Evolutionary conservation across 2,888 invertebrate species (phyloP).

Genomic region (Parnassius glacialis): DNA sequence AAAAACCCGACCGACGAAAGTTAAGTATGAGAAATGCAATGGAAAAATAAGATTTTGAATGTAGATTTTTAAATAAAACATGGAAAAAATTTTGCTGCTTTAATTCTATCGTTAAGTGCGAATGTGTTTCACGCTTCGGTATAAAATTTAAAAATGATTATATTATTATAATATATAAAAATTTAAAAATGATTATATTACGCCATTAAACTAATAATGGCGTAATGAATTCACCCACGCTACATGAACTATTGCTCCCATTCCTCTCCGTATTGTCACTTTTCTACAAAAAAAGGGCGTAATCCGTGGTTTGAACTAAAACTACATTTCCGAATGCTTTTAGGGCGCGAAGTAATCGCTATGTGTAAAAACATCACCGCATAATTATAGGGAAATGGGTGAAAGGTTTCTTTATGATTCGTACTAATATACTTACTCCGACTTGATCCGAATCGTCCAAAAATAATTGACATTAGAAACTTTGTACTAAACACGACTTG

Average conservation of each 20-base stretch:
- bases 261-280: constrained; percentile 38
- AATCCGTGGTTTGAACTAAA: constrained; percentile 34
- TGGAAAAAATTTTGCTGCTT: constrained; percentile 14
- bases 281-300: constrained; percentile 29
- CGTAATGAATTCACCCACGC: constrained; percentile 6
- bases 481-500: constrained; percentile 49
- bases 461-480: constrained; percentile 36
- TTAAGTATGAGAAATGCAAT: neutral
- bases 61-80: neutral
- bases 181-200: too few relatives aligned
- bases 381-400: constrained; percentile 54
- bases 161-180: too few relatives aligned
- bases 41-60: neutral
- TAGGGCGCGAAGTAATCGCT: constrained; percentile 23
- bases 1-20: neutral
- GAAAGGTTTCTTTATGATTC: constrained; percentile 59
- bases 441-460: constrained; percentile 46
- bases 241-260: constrained; percentile 16
- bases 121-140: constrained; percentile 18
- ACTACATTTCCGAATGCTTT: neutral
- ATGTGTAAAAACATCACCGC: constrained; percentile 32
- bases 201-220: constrained; percentile 18
- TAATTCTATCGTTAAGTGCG: constrained; percentile 8
- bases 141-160: constrained; percentile 12
- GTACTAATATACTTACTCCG: constrained; percentile 54